Conservation (phyloP, 2,888 invertebrate species). For the Steinernema scapterisci region DNA sequence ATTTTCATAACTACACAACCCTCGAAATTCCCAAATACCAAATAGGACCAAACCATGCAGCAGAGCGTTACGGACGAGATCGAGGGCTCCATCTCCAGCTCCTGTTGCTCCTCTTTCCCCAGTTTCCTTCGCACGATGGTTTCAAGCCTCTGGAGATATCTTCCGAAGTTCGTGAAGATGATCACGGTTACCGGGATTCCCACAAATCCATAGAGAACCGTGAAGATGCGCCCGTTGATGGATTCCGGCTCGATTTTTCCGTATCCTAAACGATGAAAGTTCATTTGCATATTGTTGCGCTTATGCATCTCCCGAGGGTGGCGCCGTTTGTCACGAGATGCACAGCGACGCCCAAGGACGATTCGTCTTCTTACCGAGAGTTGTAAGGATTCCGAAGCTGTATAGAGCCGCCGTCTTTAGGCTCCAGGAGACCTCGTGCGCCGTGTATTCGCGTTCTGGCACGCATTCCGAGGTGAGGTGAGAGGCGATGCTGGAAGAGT, state of each 20-base stretch:
- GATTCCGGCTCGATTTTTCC: conserved; percentile 64
- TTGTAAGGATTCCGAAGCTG: conserved; percentile 65
- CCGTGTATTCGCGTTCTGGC: background rate
- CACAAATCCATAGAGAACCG: conserved; percentile 64
- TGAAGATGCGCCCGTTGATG: conserved; percentile 60
- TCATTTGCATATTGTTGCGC: background rate
- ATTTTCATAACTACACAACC: conserved; percentile 19
- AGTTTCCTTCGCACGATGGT: conserved; percentile 38
- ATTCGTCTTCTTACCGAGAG: conserved; percentile 49
- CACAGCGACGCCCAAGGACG: too few relatives aligned
- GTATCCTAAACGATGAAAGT: conserved; percentile 53
- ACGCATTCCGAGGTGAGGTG: conserved; percentile 14
- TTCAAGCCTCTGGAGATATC: conserved; percentile 59
- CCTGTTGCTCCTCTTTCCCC: background rate
- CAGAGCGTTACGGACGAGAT: conserved; percentile 12
- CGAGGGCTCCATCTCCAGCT: conserved; percentile 12
- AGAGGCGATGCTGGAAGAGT: background rate
- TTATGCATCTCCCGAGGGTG: too few relatives aligned
- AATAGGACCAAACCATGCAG: conserved; percentile 8
- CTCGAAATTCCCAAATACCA: background rate
- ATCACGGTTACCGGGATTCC: conserved; percentile 66
- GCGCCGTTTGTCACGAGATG: too few relatives aligned
- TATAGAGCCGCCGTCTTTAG: conserved; percentile 62
- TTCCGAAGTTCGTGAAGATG: conserved; percentile 63
- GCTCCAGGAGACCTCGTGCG: conserved; percentile 49